These are phyloP conservation scores for Chymomyza costata DNA, from an alignment of 1,140 invertebrate species.

Conservation along the genomic window DNA sequence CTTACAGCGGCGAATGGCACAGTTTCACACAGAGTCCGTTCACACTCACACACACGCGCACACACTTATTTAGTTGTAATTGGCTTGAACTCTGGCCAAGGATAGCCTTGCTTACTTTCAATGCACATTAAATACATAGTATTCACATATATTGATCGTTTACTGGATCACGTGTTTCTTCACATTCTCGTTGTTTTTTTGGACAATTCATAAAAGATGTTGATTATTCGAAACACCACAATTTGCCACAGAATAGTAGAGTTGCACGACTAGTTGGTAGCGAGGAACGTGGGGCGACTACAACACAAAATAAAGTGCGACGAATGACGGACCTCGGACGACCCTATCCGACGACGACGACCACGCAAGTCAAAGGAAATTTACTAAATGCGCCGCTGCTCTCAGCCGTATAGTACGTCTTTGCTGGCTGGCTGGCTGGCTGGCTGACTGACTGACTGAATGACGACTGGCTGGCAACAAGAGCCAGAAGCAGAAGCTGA, in stretches of 20 bases:
- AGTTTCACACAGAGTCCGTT: slow-evolving; percentile 62
- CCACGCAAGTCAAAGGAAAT: slow-evolving; percentile 63
- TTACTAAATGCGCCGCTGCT: slow-evolving; percentile 49
- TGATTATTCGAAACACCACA: too few relatives aligned
- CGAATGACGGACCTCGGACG: too few relatives aligned
- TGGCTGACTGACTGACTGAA: slow-evolving; percentile 33
- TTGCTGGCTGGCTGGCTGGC: slow-evolving; percentile 46
- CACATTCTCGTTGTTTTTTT: too few relatives aligned
- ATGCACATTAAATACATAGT: too few relatives aligned
- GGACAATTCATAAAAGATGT: too few relatives aligned
- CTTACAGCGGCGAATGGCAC: slow-evolving; percentile 64
- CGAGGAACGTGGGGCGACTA: too few relatives aligned
- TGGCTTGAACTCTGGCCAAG: not conserved
- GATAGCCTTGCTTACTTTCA: slow-evolving; percentile 33
- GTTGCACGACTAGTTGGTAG: too few relatives aligned
- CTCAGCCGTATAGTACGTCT: slow-evolving; percentile 38
- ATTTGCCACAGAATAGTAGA: too few relatives aligned
- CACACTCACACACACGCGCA: slow-evolving; percentile 31
- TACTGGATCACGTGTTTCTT: too few relatives aligned
- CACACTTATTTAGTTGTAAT: slow-evolving; percentile 3
- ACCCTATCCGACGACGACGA: slow-evolving; percentile 36
- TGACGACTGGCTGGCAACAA: slow-evolving; percentile 26
- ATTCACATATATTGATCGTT: too few relatives aligned
- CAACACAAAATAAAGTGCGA: slow-evolving; percentile 5
- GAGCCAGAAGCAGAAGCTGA: slow-evolving; percentile 21